Conservation (phyloP, 2,888 invertebrate species). For the Drosophila melanocephala region DNA sequence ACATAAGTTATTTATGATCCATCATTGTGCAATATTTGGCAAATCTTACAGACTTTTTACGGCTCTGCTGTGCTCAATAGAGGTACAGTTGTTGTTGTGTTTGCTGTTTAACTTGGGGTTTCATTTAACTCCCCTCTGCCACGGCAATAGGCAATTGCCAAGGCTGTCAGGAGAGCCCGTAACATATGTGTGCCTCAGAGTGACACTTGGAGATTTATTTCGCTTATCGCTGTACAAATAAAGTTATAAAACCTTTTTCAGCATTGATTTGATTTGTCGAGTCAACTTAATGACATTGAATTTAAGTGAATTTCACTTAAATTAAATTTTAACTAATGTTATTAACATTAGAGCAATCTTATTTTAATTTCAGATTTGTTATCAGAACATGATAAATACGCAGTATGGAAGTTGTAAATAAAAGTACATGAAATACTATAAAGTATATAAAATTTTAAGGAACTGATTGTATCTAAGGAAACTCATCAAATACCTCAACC, state of each 20-base stretch:
- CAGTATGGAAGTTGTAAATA: not conserved
- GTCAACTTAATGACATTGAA: slow-evolving; percentile 31
- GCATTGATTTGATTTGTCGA: slow-evolving; percentile 68
- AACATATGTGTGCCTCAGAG: slow-evolving; percentile 65
- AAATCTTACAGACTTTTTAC: slow-evolving; percentile 78
- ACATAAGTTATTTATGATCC: slow-evolving; percentile 84
- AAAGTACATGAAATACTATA: not conserved
- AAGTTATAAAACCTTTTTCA: slow-evolving; percentile 68
- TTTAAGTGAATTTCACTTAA: slow-evolving; percentile 48
- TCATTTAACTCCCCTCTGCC: slow-evolving; percentile 32
- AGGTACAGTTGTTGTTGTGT: slow-evolving; percentile 61
- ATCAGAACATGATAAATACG: not conserved
- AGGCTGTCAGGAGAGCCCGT: slow-evolving; percentile 42
- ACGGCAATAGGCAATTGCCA: slow-evolving; percentile 31
- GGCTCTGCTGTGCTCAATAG: slow-evolving; percentile 19
- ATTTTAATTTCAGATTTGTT: not conserved
- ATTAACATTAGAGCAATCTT: not conserved
- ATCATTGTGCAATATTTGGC: slow-evolving; percentile 83
- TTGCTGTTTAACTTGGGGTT: slow-evolving; percentile 46
- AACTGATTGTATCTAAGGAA: not conserved
- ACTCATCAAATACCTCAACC: not conserved
- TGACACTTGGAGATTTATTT: slow-evolving; percentile 79
- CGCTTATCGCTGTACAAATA: slow-evolving; percentile 72
- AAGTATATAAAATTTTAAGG: not conserved
- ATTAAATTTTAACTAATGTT: slow-evolving; percentile 28